Evolutionary conservation across 2,888 invertebrate genomes (phyloP).

Genomic region (Cheilosia scutellata): DNA sequence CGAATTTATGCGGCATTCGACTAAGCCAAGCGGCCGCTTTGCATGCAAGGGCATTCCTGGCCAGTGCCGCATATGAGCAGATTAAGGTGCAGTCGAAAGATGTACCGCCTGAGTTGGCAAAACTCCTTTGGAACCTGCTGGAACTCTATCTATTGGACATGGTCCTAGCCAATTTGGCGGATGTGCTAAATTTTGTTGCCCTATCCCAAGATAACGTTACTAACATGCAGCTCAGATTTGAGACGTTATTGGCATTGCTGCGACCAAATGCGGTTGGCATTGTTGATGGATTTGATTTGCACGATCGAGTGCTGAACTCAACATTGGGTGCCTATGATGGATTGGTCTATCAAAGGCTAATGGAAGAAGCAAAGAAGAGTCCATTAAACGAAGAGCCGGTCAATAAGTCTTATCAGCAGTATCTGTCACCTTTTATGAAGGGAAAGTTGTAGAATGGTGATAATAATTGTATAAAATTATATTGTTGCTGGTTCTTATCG

Average conservation of each 20-base stretch:
- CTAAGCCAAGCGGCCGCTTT: constrained; percentile 91
- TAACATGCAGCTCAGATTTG: constrained; percentile 88
- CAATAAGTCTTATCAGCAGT: constrained; percentile 86
- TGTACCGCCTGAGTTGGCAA: constrained; percentile 30
- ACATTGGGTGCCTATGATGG: constrained; percentile 93
- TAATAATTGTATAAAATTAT: too few relatives aligned
- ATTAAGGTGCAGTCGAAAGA: constrained; percentile 47
- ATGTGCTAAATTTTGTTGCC: constrained; percentile 78
- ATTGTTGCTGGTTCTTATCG: too few relatives aligned
- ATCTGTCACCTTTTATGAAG: constrained; percentile 88
- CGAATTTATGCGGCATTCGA: constrained; percentile 93
- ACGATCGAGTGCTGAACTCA: constrained; percentile 91
- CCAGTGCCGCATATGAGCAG: constrained; percentile 76
- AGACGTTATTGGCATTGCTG: constrained; percentile 88
- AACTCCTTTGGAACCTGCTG: constrained; percentile 75
- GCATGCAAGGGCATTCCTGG: constrained; percentile 79
- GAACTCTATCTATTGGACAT: constrained; percentile 79
- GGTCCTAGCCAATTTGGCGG: constrained; percentile 78
- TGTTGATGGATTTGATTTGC: constrained; percentile 95
- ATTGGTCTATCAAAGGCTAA: constrained; percentile 92
- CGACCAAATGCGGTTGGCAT: constrained; percentile 95
- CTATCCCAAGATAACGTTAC: constrained; percentile 78
- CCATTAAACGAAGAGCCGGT: constrained; percentile 92
- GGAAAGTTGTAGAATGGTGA: constrained; percentile 83
- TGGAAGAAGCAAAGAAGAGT: constrained; percentile 91